phyloP scores from a whole-genome alignment of 2,113 vertebrate species.

The Channa argus region DNA sequence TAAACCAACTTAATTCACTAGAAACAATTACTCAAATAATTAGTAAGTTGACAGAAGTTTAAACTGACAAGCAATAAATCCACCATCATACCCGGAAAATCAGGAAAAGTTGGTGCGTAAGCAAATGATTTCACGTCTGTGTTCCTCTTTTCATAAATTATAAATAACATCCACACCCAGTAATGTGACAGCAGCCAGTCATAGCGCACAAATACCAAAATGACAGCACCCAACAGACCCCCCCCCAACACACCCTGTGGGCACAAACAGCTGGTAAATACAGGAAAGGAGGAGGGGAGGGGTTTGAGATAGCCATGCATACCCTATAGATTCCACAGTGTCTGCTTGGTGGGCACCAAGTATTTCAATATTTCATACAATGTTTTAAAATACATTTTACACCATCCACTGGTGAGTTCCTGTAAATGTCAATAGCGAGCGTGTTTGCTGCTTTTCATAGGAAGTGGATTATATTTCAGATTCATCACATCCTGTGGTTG shows the following conservation, averaged over 20 bases:
- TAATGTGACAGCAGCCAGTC: conserved; percentile 47
- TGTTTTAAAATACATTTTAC: neutral
- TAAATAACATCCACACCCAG: conserved; percentile 28
- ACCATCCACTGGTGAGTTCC: neutral
- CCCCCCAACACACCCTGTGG: conserved; percentile 58
- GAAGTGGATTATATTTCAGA: neutral
- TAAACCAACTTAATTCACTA: no score
- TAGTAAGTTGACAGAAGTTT: no score
- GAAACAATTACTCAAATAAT: no score
- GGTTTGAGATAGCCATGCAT: neutral
- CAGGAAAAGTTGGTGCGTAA: neutral
- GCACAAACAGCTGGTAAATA: conserved; percentile 67
- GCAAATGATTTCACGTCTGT: neutral
- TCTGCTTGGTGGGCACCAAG: neutral
- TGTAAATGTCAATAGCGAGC: no score
- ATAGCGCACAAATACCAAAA: conserved; percentile 46
- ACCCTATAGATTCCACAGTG: neutral
- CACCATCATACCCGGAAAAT: neutral
- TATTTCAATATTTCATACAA: neutral
- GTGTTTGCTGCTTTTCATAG: neutral
- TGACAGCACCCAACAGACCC: conserved; percentile 36
- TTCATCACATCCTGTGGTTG: conserved; percentile 26
- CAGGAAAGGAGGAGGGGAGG: neutral
- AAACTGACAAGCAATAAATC: no score
- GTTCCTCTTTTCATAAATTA: neutral